phyloP scores from a whole-genome alignment of 1,140 invertebrate species.

The Drosophila bifasciata region DNA sequence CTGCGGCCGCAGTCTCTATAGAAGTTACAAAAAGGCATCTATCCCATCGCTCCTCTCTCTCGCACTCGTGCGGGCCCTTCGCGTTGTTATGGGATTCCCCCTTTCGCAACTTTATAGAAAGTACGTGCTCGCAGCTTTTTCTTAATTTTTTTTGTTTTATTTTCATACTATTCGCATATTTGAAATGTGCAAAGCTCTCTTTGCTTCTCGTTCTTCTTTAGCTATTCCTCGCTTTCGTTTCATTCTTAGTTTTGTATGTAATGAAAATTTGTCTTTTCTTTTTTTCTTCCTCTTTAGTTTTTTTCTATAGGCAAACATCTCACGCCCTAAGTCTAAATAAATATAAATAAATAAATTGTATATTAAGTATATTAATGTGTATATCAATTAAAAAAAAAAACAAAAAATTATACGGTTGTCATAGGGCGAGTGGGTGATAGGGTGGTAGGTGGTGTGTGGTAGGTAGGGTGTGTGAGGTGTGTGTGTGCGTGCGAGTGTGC shows the following conservation, averaged over 20 bases:
- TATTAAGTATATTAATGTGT: slow-evolving; percentile 66
- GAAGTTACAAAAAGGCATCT: slow-evolving; percentile 73
- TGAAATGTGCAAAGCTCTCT: slow-evolving; percentile 35
- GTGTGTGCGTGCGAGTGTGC: slow-evolving; percentile 27
- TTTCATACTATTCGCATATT: slow-evolving; percentile 48
- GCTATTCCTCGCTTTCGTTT: slow-evolving; percentile 15
- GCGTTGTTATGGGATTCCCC: slow-evolving; percentile 28
- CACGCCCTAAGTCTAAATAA: slow-evolving; percentile 75
- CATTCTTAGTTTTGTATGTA: slow-evolving; percentile 15
- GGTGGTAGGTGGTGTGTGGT: slow-evolving; percentile 14
- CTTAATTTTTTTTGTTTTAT: slow-evolving; percentile 26
- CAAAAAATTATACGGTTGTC: slow-evolving; percentile 78
- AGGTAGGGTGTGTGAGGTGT: slow-evolving; percentile 9
- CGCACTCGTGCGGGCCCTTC: slow-evolving; percentile 1
- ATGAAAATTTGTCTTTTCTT: slow-evolving; percentile 15
- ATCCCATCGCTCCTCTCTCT: slow-evolving; percentile 32
- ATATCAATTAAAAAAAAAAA: slow-evolving; percentile 71
- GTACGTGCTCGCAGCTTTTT: slow-evolving; percentile 62
- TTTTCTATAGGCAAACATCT: slow-evolving; percentile 54
- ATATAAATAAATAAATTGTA: slow-evolving; percentile 82
- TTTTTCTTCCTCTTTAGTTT: background rate
- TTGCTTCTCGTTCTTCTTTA: slow-evolving; percentile 19
- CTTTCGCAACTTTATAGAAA: slow-evolving; percentile 83
- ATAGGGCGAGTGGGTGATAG: slow-evolving; percentile 21
- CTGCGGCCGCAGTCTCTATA: slow-evolving; percentile 79